A percentile compares a stretch with the other conserved stretches of the same genome.
Evolutionary conservation across 2,888 invertebrate species (phyloP).

Genomic region (Heliconius aoede): DNA sequence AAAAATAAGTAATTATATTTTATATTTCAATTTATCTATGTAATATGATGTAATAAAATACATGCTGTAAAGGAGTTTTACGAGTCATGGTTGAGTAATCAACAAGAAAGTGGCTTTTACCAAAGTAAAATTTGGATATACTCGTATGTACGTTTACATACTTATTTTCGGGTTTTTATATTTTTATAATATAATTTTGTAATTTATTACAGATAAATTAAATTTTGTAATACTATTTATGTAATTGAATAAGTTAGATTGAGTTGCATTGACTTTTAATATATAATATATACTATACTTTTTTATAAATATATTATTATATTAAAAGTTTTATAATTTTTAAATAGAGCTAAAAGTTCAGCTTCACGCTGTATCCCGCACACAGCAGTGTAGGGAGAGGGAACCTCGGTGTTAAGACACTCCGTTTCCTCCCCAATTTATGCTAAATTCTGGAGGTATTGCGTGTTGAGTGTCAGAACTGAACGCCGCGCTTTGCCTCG

Average conservation of each 20-base stretch:
- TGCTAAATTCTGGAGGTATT: too few relatives aligned
- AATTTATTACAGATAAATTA: neutral
- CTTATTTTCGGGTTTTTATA: neutral
- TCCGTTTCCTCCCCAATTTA: too few relatives aligned
- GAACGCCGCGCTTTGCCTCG: too few relatives aligned
- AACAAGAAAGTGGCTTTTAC: constrained; percentile 20
- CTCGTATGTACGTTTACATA: neutral
- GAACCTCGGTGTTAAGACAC: too few relatives aligned
- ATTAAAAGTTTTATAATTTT: too few relatives aligned
- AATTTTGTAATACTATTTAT: neutral
- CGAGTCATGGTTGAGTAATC: constrained; percentile 22
- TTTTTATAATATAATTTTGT: constrained; percentile 17
- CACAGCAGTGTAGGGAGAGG: too few relatives aligned
- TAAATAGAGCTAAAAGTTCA: too few relatives aligned
- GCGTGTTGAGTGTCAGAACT: too few relatives aligned
- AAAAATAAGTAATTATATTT: neutral
- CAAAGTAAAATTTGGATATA: constrained; percentile 16
- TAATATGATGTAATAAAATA: constrained; percentile 16
- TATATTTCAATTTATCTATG: neutral
- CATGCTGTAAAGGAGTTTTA: constrained; percentile 13
- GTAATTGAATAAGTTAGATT: neutral
- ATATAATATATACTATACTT: too few relatives aligned
- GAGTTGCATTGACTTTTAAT: too few relatives aligned
- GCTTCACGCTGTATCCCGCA: too few relatives aligned
- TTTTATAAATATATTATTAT: too few relatives aligned